Conservation (phyloP, 1,140 invertebrate genomes). For the Subanguina moxae region DNA sequence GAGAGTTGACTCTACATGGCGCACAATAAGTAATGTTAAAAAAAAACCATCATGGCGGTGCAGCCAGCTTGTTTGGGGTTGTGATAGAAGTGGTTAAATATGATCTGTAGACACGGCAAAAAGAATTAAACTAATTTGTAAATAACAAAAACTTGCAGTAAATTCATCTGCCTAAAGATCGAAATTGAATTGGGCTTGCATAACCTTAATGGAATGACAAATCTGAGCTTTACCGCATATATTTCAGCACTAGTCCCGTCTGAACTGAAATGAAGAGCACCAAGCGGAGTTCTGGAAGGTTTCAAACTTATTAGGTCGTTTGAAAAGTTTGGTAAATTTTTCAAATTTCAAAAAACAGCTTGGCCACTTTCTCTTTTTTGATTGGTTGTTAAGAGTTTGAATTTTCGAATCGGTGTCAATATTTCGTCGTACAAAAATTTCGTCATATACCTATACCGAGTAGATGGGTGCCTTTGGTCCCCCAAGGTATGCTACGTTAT, state of each 20-base stretch:
- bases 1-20: no score
- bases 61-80: slow-evolving; percentile 34
- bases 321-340: no score
- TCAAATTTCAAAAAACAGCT: no score
- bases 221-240: slow-evolving; percentile 34
- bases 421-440: no score
- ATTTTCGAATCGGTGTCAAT: no score
- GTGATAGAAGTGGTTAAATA: slow-evolving; percentile 55
- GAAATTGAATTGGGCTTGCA: no score
- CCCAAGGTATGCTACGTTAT: no score
- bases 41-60: slow-evolving; percentile 50
- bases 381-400: no score
- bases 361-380: no score
- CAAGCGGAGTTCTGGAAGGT: slow-evolving; percentile 46
- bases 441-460: no score
- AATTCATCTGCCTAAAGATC: slow-evolving; percentile 46
- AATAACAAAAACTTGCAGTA: slow-evolving; percentile 10
- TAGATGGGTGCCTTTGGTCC: no score
- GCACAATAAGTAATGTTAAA: no score
- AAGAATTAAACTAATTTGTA: neutral
- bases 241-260: slow-evolving; percentile 50
- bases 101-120: slow-evolving; percentile 4
- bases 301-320: neutral
- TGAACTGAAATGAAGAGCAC: slow-evolving; percentile 44
- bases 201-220: neutral